Percentiles rank a stretch among this genome's conserved stretches.
phyloP scores from a whole-genome alignment of 1,140 invertebrate genomes.

The Augochlora pura region DNA sequence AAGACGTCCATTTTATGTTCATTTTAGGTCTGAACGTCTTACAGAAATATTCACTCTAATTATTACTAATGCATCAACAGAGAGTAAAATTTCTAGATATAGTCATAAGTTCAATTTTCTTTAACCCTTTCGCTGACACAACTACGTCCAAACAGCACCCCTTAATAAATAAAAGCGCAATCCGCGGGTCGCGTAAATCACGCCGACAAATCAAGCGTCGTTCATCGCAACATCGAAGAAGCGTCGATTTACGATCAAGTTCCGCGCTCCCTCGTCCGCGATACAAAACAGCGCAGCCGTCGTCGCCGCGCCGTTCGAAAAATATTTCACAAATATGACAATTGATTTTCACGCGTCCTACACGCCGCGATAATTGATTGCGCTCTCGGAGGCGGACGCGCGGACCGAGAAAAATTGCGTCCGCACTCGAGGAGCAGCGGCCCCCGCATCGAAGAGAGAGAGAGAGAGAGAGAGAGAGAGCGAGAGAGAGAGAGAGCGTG shows the following conservation, averaged over 20 bases:
- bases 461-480: neutral
- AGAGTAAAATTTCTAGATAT: too few species aligned
- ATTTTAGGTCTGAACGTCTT: too few species aligned
- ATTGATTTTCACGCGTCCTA: constrained; percentile 29
- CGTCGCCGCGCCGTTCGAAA: neutral
- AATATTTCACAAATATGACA: constrained; percentile 35
- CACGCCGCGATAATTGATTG: constrained; percentile 15
- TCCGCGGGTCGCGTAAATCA: constrained; percentile 6
- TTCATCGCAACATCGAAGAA: neutral
- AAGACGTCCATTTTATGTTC: too few species aligned
- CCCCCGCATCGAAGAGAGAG: too few species aligned
- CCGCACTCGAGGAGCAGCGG: too few species aligned
- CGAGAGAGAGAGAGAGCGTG: neutral
- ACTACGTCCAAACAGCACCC: too few species aligned
- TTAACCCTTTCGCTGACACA: too few species aligned
- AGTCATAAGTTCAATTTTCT: too few species aligned
- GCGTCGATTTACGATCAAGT: constrained; percentile 23
- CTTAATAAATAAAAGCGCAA: too few species aligned
- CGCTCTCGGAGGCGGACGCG: neutral
- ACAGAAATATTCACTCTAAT: too few species aligned
- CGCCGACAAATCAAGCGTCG: constrained; percentile 33
- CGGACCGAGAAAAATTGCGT: constrained; percentile 4
- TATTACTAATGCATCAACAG: too few species aligned
- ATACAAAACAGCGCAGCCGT: constrained; percentile 13
- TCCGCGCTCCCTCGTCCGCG: neutral